Evolutionary conservation across 2,797 vertebrate genomes (phyloP).

Genomic region (Neostethus bicornis): DNA sequence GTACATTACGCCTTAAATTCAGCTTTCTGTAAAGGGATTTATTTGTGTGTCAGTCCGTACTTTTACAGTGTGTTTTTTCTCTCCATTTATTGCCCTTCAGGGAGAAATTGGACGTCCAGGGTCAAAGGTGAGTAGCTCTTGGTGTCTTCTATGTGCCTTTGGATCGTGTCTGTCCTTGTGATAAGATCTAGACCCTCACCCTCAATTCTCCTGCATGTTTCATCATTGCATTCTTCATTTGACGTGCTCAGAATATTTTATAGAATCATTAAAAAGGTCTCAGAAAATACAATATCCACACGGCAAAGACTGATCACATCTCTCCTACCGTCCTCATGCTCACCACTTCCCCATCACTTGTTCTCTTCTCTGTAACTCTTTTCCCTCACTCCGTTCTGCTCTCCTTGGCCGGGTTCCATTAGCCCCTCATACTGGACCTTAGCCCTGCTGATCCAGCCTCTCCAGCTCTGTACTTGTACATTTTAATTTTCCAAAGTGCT

Average conservation of each 20-base stretch:
- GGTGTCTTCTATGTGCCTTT: slow-evolving; percentile 27
- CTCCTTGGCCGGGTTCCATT: slow-evolving; percentile 61
- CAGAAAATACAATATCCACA: slow-evolving; percentile 4
- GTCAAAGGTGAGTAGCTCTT: slow-evolving; percentile 85
- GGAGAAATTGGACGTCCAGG: slow-evolving; percentile 95
- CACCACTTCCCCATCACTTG: slow-evolving; percentile 23
- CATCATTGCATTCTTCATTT: slow-evolving; percentile 29
- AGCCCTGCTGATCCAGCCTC: slow-evolving; percentile 69
- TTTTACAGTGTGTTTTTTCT: slow-evolving; percentile 38
- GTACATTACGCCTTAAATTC: slow-evolving; percentile 29
- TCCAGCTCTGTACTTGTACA: slow-evolving; percentile 51
- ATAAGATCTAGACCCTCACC: slow-evolving; percentile 38
- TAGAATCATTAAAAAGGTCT: slow-evolving; percentile 48
- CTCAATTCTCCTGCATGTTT: slow-evolving; percentile 7
- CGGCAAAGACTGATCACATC: slow-evolving; percentile 30
- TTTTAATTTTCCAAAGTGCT: slow-evolving; percentile 79
- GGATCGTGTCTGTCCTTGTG: slow-evolving; percentile 54
- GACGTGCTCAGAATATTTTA: slow-evolving; percentile 58
- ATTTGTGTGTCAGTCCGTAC: slow-evolving; percentile 46
- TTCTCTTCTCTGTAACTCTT: slow-evolving; percentile 12
- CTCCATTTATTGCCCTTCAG: slow-evolving; percentile 78
- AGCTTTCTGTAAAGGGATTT: slow-evolving; percentile 28
- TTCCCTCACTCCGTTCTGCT: slow-evolving; percentile 12
- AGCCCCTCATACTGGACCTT: slow-evolving; percentile 32
- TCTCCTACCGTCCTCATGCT: slow-evolving; percentile 15